Conservation (phyloP, 2,888 invertebrate genomes). For the Drosophila emarginata region DNA sequence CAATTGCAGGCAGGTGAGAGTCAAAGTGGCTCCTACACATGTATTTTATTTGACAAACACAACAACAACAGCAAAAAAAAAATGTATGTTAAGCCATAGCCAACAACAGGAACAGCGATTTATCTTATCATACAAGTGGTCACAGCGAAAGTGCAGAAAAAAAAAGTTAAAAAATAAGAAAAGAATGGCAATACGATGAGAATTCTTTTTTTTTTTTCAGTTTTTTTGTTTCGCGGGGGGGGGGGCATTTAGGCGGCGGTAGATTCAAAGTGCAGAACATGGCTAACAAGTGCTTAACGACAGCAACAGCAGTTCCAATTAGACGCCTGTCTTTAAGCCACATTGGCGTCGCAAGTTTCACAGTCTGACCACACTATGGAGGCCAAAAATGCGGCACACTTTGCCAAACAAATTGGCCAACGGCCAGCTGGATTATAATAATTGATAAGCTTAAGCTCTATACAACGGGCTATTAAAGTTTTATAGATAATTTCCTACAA, state of each 20-base stretch:
- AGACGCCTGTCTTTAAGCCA: slow-evolving; percentile 24
- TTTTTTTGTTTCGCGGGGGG: neutral
- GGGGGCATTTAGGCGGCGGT: neutral
- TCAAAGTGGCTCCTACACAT: slow-evolving; percentile 28
- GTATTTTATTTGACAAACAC: neutral
- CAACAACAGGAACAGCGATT: slow-evolving; percentile 35
- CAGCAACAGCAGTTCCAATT: slow-evolving; percentile 36
- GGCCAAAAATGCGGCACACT: slow-evolving; percentile 32
- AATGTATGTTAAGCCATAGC: slow-evolving; percentile 55
- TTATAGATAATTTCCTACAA: slow-evolving; percentile 26
- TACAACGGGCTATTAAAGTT: slow-evolving; percentile 26
- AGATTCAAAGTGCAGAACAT: slow-evolving; percentile 21
- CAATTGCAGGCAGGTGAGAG: slow-evolving; percentile 34
- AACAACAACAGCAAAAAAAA: slow-evolving; percentile 6
- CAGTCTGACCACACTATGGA: slow-evolving; percentile 20
- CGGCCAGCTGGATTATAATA: slow-evolving; percentile 21
- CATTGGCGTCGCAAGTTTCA: slow-evolving; percentile 20
- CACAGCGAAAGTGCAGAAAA: slow-evolving; percentile 48
- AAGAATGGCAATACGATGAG: neutral
- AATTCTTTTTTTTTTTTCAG: neutral
- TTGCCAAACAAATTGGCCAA: neutral
- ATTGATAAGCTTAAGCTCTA: slow-evolving; percentile 39
- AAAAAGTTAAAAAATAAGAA: neutral
- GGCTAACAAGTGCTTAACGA: slow-evolving; percentile 41
- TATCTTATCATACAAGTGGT: slow-evolving; percentile 57